A percentile compares a stretch with the other conserved stretches of the same genome.
These are phyloP conservation scores for Platycheirus albimanus DNA, from an alignment of 2,888 invertebrate species.

Conservation along the genomic window DNA sequence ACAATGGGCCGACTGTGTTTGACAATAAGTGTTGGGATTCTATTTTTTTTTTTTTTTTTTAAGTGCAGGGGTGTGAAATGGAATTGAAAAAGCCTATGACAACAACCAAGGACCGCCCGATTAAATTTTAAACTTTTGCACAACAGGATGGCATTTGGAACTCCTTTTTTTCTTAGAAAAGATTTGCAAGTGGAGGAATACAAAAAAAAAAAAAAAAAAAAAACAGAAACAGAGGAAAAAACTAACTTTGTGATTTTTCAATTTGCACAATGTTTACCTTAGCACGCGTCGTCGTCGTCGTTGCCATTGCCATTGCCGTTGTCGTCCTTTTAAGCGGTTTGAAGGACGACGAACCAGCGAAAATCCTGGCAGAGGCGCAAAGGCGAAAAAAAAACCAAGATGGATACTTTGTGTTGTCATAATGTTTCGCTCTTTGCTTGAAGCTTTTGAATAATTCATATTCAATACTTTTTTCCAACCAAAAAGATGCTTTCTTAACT, in stretches of 20 bases:
- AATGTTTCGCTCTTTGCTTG: slow-evolving; percentile 64
- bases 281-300: slow-evolving; percentile 19
- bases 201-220: neutral
- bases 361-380: slow-evolving; percentile 17
- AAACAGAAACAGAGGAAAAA: slow-evolving; percentile 12
- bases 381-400: neutral
- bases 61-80: slow-evolving; percentile 10
- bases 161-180: slow-evolving; percentile 23
- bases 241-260: slow-evolving; percentile 74
- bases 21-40: slow-evolving; percentile 61
- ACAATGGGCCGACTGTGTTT: slow-evolving; percentile 66
- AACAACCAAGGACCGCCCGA: slow-evolving; percentile 38
- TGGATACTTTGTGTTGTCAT: slow-evolving; percentile 52
- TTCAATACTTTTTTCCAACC: slow-evolving; percentile 67
- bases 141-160: slow-evolving; percentile 34
- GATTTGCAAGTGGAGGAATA: too few relatives aligned
- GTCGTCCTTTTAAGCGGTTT: slow-evolving; percentile 2
- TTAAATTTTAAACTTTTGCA: slow-evolving; percentile 67
- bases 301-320: neutral
- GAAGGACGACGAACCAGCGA: slow-evolving; percentile 13
- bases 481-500: slow-evolving; percentile 40
- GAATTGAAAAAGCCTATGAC: slow-evolving; percentile 38
- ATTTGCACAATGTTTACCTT: slow-evolving; percentile 66
- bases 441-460: slow-evolving; percentile 73
- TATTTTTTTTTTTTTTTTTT: slow-evolving; percentile 34